Conservation (phyloP, 2,797 vertebrate genomes). For the Lacerta agilis region DNA sequence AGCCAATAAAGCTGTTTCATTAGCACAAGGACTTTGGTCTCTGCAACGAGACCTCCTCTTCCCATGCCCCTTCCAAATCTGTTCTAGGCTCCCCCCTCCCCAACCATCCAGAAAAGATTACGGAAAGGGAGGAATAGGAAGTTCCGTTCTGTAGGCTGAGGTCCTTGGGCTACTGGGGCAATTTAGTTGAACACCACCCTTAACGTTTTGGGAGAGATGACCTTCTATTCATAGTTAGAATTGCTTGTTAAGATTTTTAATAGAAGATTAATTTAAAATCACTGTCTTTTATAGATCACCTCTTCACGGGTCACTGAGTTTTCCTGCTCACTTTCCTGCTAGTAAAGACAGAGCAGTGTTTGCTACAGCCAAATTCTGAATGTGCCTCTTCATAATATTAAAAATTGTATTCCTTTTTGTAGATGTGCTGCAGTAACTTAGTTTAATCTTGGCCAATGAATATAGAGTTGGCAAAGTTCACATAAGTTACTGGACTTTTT, state of each 20-base stretch:
- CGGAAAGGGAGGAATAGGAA: too few relatives aligned
- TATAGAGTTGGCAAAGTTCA: neutral
- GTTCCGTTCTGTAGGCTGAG: too few relatives aligned
- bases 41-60: too few relatives aligned
- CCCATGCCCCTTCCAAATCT: too few relatives aligned
- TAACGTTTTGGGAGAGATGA: neutral
- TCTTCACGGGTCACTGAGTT: neutral
- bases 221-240: constrained; percentile 5
- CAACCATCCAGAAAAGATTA: too few relatives aligned
- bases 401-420: neutral
- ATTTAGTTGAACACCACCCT: too few relatives aligned
- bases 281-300: neutral
- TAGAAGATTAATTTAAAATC: constrained; percentile 9
- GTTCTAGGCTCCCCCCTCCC: too few relatives aligned
- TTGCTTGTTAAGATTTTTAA: constrained; percentile 1
- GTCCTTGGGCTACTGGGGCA: too few relatives aligned
- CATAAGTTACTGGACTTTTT: neutral
- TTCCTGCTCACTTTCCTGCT: neutral
- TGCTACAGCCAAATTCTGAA: neutral
- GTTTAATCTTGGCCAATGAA: neutral
- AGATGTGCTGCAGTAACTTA: neutral
- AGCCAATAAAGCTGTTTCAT: too few relatives aligned
- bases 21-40: too few relatives aligned
- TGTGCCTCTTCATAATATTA: neutral
- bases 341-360: neutral